Evolutionary conservation across 2,888 invertebrate genomes (phyloP).

Genomic region (Salpingus planirostris): DNA sequence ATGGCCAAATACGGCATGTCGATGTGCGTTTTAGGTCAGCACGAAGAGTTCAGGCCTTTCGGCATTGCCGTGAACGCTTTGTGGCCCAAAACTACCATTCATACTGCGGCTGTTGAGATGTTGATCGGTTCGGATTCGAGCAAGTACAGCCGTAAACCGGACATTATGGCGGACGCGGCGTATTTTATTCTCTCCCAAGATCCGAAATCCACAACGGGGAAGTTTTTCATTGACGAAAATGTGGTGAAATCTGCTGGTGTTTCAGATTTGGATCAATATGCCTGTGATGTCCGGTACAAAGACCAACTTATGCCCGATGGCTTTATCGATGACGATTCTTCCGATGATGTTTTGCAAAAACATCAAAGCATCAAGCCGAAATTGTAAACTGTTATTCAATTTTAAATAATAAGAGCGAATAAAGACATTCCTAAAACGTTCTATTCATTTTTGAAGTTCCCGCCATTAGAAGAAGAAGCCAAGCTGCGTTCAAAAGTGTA

Average conservation of each 20-base stretch:
- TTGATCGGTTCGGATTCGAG: constrained; percentile 59
- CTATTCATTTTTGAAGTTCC: too few relatives aligned
- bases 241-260: constrained; percentile 71
- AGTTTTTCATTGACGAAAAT: constrained; percentile 90
- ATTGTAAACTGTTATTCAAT: too few relatives aligned
- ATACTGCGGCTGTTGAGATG: constrained; percentile 91
- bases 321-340: too few relatives aligned
- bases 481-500: too few relatives aligned
- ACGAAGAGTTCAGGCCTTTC: constrained; percentile 77
- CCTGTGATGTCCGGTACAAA: too few relatives aligned
- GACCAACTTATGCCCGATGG: too few relatives aligned
- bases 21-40: constrained; percentile 97
- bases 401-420: too few relatives aligned
- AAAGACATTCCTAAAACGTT: too few relatives aligned
- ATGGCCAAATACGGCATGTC: constrained; percentile 99
- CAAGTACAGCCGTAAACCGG: constrained; percentile 64
- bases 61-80: constrained; percentile 91
- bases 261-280: constrained; percentile 76
- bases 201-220: constrained; percentile 69
- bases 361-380: too few relatives aligned
- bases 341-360: too few relatives aligned
- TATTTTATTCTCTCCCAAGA: constrained; percentile 73
- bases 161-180: constrained; percentile 85
- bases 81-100: constrained; percentile 91
- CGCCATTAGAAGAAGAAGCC: too few relatives aligned